These are phyloP conservation scores for Lapara coniferarum DNA, from an alignment of 2,888 invertebrate species.

Conservation along the genomic window DNA sequence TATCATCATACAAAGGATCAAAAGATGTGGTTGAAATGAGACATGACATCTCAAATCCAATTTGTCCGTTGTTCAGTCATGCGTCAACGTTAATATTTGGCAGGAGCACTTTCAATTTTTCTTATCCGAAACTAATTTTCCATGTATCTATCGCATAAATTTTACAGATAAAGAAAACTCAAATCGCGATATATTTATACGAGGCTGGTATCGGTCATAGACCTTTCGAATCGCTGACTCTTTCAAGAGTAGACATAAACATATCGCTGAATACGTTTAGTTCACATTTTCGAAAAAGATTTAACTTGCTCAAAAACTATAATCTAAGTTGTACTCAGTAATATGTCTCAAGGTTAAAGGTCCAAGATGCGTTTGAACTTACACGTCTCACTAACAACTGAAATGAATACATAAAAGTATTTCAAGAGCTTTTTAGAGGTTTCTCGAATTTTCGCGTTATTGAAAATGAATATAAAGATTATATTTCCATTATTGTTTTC, in stretches of 20 bases:
- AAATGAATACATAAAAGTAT: no score
- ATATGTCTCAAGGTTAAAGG: slow-evolving; percentile 12
- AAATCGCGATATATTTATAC: slow-evolving; percentile 5
- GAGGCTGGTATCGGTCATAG: slow-evolving; percentile 14
- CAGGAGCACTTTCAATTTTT: background rate
- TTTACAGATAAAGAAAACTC: slow-evolving; percentile 4
- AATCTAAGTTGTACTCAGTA: slow-evolving; percentile 3
- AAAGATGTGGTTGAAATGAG: no score
- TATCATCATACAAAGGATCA: no score
- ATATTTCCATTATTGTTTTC: background rate
- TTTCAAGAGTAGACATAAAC: slow-evolving; percentile 2
- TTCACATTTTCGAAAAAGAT: background rate
- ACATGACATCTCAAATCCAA: background rate
- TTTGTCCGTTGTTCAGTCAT: background rate
- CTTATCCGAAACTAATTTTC: background rate
- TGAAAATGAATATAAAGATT: background rate
- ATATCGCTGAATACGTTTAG: background rate
- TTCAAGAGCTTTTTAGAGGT: background rate
- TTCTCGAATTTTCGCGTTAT: background rate
- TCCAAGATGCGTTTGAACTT: slow-evolving; percentile 7
- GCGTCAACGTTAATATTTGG: background rate
- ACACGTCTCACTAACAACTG: background rate
- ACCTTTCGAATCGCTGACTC: slow-evolving; percentile 7
- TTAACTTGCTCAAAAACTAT: slow-evolving; percentile 2
- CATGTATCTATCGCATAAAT: background rate